A percentile compares a stretch with the other conserved stretches of the same genome.
phyloP scores from a whole-genome alignment of 1,140 invertebrate genomes.

The Pararge aegeria region DNA sequence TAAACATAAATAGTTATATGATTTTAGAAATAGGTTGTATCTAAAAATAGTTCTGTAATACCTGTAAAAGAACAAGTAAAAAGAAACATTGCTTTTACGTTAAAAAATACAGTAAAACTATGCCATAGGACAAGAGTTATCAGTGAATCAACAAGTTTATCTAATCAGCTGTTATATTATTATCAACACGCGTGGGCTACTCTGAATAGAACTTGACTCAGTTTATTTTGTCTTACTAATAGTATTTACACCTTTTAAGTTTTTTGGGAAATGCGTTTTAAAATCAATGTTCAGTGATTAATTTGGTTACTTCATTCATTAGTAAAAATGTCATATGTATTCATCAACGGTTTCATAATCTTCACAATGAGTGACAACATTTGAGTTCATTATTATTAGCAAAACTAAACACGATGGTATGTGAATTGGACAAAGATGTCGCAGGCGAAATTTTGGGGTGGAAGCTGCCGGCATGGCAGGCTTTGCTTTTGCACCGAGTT shows the following conservation, averaged over 20 bases:
- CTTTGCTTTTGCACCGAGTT: slow-evolving; percentile 59
- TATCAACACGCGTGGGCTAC: slow-evolving; percentile 63
- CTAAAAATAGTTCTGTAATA: too few species aligned
- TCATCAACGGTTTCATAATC: background rate
- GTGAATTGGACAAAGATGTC: slow-evolving; percentile 63
- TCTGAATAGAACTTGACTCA: slow-evolving; percentile 39
- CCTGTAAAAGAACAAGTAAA: too few species aligned
- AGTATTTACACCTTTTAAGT: background rate
- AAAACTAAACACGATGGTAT: slow-evolving; percentile 54
- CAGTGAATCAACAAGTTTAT: slow-evolving; percentile 57
- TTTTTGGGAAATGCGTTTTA: background rate
- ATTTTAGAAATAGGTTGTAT: too few species aligned
- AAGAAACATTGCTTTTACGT: background rate
- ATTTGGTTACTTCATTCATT: background rate
- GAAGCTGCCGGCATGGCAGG: slow-evolving; percentile 63
- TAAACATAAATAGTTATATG: too few species aligned
- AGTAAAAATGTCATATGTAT: background rate
- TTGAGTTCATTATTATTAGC: slow-evolving; percentile 1
- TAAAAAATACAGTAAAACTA: slow-evolving; percentile 37
- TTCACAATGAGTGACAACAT: slow-evolving; percentile 11
- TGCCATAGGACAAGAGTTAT: slow-evolving; percentile 44
- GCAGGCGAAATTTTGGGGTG: slow-evolving; percentile 60
- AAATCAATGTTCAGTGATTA: background rate
- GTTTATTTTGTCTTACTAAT: slow-evolving; percentile 33
- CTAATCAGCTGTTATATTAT: slow-evolving; percentile 50